These are phyloP conservation scores for Branchinecta lindahli DNA, from an alignment of 1,140 invertebrate genomes.

Conservation along the genomic window DNA sequence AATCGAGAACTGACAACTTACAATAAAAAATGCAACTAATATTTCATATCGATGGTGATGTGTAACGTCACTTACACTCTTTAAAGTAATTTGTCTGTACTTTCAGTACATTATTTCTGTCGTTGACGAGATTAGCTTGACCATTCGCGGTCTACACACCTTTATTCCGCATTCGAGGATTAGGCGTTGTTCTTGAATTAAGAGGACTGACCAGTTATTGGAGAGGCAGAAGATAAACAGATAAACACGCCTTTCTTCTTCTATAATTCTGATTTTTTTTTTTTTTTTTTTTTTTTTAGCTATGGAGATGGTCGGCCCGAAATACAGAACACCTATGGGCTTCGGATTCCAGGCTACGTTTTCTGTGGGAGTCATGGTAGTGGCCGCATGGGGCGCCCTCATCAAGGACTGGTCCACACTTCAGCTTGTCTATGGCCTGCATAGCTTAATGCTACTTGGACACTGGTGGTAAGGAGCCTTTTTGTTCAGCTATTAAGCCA, in stretches of 20 bases:
- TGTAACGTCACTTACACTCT: too few species aligned
- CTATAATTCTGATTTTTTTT: constrained; percentile 23
- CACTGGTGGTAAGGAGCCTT: constrained; percentile 54
- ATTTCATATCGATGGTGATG: too few species aligned
- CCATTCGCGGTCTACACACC: too few species aligned
- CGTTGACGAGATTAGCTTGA: too few species aligned
- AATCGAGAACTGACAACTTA: too few species aligned
- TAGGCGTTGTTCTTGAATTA: constrained; percentile 15
- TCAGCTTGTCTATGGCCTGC: constrained; percentile 52
- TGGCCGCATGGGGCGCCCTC: constrained; percentile 50
- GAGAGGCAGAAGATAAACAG: constrained; percentile 4
- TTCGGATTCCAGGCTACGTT: constrained; percentile 62
- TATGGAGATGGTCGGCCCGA: constrained; percentile 63
- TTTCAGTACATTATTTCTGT: too few species aligned
- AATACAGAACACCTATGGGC: constrained; percentile 52
- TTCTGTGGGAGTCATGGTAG: constrained; percentile 53
- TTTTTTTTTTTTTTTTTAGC: constrained; percentile 37
- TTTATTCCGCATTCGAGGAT: too few species aligned
- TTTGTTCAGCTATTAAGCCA: constrained; percentile 25
- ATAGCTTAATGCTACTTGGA: constrained; percentile 48
- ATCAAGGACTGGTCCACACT: constrained; percentile 55
- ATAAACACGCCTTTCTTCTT: not conserved
- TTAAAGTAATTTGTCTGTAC: too few species aligned
- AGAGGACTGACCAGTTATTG: constrained; percentile 14
- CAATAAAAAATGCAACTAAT: too few species aligned